Conservation (phyloP, 2,113 vertebrate species). For the Zosterops lateralis region DNA sequence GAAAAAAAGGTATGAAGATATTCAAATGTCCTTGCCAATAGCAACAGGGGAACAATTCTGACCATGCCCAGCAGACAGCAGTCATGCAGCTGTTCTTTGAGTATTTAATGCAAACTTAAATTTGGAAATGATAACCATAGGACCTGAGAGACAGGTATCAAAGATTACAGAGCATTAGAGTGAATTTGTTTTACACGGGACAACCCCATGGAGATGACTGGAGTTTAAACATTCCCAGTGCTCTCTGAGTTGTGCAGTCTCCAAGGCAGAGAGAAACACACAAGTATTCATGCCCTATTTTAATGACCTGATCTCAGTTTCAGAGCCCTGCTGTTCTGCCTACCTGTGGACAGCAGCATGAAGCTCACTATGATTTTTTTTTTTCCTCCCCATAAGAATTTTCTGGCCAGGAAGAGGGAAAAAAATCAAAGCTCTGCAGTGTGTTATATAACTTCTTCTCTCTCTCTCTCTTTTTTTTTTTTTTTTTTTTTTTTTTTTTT, state of each 20-base stretch:
- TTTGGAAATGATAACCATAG: background rate
- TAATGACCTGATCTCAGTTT: background rate
- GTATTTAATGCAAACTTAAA: background rate
- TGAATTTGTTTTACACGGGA: background rate
- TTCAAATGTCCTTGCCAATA: background rate
- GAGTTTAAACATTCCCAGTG: background rate
- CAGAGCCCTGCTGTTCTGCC: background rate
- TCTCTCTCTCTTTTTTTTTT: fast-evolving
- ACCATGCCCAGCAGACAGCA: background rate
- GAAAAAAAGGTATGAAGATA: background rate
- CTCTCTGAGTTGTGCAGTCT: background rate
- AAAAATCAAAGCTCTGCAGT: constrained; percentile 10
- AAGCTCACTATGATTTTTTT: background rate
- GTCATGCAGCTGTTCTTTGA: background rate
- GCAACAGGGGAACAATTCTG: background rate
- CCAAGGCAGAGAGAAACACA: background rate
- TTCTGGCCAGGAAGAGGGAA: background rate
- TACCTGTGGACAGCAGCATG: background rate
- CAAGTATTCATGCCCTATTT: background rate
- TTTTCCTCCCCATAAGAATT: background rate
- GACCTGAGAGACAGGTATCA: background rate
- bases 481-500: background rate
- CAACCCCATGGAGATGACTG: background rate
- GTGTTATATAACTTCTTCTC: background rate
- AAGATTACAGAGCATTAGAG: background rate